phyloP scores from a whole-genome alignment of 1,140 invertebrate species.

The Telenomus remus region DNA sequence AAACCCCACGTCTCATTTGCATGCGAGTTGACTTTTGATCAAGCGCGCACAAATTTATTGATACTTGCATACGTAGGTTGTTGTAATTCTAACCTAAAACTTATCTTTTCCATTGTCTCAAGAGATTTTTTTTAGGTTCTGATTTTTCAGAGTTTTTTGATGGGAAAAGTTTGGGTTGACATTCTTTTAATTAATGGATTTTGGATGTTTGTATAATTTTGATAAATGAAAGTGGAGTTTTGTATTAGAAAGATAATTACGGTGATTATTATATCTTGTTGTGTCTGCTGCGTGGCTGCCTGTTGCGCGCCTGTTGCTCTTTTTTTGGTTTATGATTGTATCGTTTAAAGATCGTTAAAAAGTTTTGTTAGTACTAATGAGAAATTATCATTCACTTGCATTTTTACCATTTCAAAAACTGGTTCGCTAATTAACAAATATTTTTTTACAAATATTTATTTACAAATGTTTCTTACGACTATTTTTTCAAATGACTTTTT shows the following conservation, averaged over 20 bases:
- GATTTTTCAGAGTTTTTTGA: slow-evolving; percentile 2
- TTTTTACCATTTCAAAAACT: too few species aligned
- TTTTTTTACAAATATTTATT: too few species aligned
- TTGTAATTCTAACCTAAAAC: slow-evolving; percentile 32
- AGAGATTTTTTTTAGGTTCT: background rate
- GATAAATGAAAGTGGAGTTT: slow-evolving; percentile 6
- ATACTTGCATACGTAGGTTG: background rate
- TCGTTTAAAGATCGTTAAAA: too few species aligned
- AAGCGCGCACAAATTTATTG: background rate
- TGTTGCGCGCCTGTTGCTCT: slow-evolving; percentile 44
- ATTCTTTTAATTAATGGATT: background rate
- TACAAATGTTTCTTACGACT: too few species aligned
- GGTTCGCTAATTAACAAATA: background rate
- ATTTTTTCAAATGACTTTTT: too few species aligned
- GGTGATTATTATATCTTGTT: slow-evolving; percentile 50
- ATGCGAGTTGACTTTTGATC: slow-evolving; percentile 10
- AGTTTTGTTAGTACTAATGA: too few species aligned
- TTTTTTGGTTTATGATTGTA: too few species aligned
- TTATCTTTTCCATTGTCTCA: slow-evolving; percentile 1
- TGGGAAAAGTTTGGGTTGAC: background rate
- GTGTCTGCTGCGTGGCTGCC: slow-evolving; percentile 42
- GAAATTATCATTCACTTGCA: too few species aligned
- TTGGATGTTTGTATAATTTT: background rate
- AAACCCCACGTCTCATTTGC: slow-evolving; percentile 5
- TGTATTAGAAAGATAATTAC: slow-evolving; percentile 30